Base-by-base conservation (phyloP, 2,888 invertebrate genomes). In the Geophilus truncorum region DNA sequence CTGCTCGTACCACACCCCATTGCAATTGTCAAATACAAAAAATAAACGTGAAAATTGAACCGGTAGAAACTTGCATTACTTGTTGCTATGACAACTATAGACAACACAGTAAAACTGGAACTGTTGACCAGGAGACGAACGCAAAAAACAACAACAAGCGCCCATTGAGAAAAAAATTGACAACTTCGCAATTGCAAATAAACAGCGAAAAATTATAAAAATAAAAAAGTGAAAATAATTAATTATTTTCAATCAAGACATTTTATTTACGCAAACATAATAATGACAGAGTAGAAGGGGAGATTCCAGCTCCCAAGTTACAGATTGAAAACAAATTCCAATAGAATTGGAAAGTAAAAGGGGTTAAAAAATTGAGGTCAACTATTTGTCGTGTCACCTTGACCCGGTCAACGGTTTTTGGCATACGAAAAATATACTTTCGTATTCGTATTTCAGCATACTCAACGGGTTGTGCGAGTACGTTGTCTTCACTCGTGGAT, bases 391-490 rank as follows among this genome's bases (percentile, higher is more conserved):
- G n/a, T 57, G 57, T 57, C 57, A 28, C 36, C 45, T 80, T 45
- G 76, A 12, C 77, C 77, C 45, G 5, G 21, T 4, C 18, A 78
- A 21, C 7, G 94, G 93, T 86, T 97, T 97, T 84, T 92, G 90
- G 85, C 95, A 97, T 1, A 97, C 93, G 87, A 97, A 95, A 88
- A 94, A 97, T 0, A 96, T 93, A 80, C 96, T 96, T 85, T 93
- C 92, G 85, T 98, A 98, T 85, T 94, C 93, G 85, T 95, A 94
- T 84, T 94, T 93, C 84, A 97, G 90, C 97, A 98, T 97, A 0
- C 96, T 96, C 82, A 92, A 91, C 0, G 93, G 92, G 87, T 97
- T 97, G 87, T 97, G 96, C 5, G 96, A 94, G 87, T 98, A 98
- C 84, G 93, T 92, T 51, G 96, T 94, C 85, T 92, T 92, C 0